A percentile compares a stretch with the other conserved stretches of the same genome.
phyloP scores from a whole-genome alignment of 2,113 vertebrate genomes.

The Callipepla californica region DNA sequence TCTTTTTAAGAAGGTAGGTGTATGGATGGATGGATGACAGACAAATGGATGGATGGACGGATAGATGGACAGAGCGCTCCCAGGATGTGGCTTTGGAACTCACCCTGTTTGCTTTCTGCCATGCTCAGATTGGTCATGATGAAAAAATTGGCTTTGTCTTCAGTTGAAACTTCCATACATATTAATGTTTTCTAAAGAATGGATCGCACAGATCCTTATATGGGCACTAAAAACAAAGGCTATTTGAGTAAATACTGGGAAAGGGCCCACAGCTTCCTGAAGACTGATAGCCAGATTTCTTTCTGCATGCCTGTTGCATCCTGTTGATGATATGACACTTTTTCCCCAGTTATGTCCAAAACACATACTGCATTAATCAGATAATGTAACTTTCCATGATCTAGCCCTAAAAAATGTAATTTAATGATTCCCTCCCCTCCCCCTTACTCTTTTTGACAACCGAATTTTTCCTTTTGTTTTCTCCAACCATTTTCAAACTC shows the following conservation, averaged over 20 bases:
- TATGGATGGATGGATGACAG: not conserved
- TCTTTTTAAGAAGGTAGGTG: constrained; percentile 33
- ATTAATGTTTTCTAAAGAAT: constrained; percentile 4
- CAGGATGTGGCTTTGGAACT: constrained; percentile 53
- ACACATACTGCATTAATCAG: constrained; percentile 54
- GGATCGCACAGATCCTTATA: constrained; percentile 32
- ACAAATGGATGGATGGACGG: not conserved
- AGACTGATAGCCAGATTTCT: constrained; percentile 68
- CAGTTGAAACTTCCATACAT: constrained; percentile 26
- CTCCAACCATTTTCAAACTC: constrained; percentile 12
- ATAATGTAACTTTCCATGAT: constrained; percentile 60
- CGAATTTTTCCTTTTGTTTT: constrained; percentile 55
- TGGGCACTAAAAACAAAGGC: constrained; percentile 63
- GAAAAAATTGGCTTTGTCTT: constrained; percentile 62
- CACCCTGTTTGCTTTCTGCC: constrained; percentile 37
- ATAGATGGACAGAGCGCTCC: not conserved
- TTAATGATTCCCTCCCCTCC: constrained; percentile 3
- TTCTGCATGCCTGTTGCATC: constrained; percentile 68
- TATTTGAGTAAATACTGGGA: constrained; percentile 61
- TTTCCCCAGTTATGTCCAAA: constrained; percentile 63
- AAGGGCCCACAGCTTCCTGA: constrained; percentile 66
- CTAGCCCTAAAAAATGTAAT: constrained; percentile 42
- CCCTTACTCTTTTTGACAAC: constrained; percentile 13
- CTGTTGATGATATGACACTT: constrained; percentile 58
- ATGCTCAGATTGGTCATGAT: not conserved